phyloP scores from a whole-genome alignment of 2,113 vertebrate species.

The Strix aluco region DNA sequence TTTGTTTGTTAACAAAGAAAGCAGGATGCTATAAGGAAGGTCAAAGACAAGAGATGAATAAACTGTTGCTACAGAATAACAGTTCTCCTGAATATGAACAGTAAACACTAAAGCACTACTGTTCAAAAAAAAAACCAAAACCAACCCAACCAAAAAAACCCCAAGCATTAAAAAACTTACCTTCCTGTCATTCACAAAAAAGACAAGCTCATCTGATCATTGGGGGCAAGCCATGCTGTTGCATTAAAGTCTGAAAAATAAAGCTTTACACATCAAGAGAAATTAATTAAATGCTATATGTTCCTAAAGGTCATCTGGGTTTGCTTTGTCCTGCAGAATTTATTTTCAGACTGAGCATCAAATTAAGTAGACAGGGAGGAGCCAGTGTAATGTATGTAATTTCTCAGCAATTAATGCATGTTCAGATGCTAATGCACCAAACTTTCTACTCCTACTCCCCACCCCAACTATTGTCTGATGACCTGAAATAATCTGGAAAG shows the following conservation, averaged over 20 bases:
- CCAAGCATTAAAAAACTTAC: slow-evolving; percentile 12
- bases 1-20: background rate
- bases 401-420: background rate
- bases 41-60: background rate
- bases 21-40: background rate
- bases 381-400: background rate
- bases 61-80: background rate
- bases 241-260: background rate
- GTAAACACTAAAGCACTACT: background rate
- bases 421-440: background rate
- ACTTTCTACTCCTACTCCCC: background rate
- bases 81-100: background rate
- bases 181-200: slow-evolving; percentile 76
- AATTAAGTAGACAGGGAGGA: background rate
- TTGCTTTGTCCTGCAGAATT: background rate
- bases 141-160: too few relatives aligned
- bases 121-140: background rate
- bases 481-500: background rate
- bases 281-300: background rate
- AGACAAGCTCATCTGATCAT: slow-evolving; percentile 51
- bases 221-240: background rate
- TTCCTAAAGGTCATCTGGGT: background rate
- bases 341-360: background rate
- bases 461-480: background rate
- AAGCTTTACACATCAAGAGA: background rate